phyloP scores from a whole-genome alignment of 2,113 vertebrate species.

The Orycteropus afer region DNA sequence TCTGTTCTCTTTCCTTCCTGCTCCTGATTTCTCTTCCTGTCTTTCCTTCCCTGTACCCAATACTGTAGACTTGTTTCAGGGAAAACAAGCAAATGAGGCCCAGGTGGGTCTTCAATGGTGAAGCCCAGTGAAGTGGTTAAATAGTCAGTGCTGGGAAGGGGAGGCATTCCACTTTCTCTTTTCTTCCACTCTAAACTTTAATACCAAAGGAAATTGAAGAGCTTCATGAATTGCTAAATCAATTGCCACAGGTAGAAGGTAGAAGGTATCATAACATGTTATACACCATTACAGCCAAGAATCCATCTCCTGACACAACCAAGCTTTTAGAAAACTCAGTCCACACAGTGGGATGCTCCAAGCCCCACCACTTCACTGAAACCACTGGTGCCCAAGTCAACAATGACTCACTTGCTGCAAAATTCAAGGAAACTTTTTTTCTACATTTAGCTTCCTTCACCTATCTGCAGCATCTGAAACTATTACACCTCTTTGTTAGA shows the following conservation, averaged over 20 bases:
- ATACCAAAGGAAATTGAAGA: not conserved
- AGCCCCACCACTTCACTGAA: not conserved
- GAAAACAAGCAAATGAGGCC: not conserved
- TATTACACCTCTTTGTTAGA: not conserved
- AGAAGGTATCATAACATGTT: not conserved
- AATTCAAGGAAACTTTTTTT: not conserved
- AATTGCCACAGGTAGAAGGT: not conserved
- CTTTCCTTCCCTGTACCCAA: not conserved
- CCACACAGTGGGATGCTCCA: too few species aligned
- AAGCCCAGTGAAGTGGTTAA: not conserved
- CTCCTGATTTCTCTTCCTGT: not conserved
- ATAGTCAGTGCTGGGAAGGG: not conserved
- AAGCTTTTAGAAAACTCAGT: not conserved
- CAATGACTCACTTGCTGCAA: not conserved
- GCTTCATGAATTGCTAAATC: not conserved
- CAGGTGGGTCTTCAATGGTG: not conserved
- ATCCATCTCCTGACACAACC: not conserved
- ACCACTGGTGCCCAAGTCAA: not conserved
- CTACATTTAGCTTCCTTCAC: not conserved
- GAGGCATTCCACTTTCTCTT: not conserved
- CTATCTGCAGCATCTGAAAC: not conserved
- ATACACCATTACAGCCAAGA: not conserved
- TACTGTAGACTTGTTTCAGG: not conserved
- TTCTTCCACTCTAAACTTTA: not conserved
- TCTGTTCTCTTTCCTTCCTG: not conserved